Evolutionary conservation across 2,888 invertebrate genomes (phyloP).

Genomic region (Pseudococcus longispinus): DNA sequence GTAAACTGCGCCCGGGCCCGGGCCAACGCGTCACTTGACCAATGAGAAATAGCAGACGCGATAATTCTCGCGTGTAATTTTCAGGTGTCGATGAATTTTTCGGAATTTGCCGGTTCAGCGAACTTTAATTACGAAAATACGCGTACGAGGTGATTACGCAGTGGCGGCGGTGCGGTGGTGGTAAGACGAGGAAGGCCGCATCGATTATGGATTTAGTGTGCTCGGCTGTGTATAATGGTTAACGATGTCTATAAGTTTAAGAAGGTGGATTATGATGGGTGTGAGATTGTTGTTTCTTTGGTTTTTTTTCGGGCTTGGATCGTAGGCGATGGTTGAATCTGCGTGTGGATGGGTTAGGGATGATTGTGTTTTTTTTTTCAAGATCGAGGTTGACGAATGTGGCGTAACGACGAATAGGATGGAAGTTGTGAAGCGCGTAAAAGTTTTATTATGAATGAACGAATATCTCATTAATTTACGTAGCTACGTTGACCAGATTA

Average conservation of each 20-base stretch:
- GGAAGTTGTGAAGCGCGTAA: not conserved
- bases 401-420: not conserved
- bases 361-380: not conserved
- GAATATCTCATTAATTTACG: not conserved
- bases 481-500: not conserved
- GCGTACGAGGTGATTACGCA: constrained; percentile 10
- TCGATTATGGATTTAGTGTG: not conserved
- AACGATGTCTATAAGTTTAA: not conserved
- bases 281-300: not conserved
- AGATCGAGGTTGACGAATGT: not conserved
- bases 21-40: constrained; percentile 4
- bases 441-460: not conserved
- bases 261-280: not conserved
- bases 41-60: constrained; percentile 30
- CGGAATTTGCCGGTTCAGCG: constrained; percentile 44
- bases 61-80: constrained; percentile 23
- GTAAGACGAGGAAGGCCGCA: not conserved
- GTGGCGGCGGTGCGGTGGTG: not conserved
- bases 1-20: not conserved
- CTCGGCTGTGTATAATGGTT: not conserved
- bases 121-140: constrained; percentile 36
- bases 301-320: not conserved
- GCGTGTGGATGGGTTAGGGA: not conserved
- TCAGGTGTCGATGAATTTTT: constrained; percentile 43
- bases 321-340: not conserved